Evolutionary conservation across 2,797 vertebrate genomes (phyloP).

Genomic region (Tenualosa thibaudeaui): DNA sequence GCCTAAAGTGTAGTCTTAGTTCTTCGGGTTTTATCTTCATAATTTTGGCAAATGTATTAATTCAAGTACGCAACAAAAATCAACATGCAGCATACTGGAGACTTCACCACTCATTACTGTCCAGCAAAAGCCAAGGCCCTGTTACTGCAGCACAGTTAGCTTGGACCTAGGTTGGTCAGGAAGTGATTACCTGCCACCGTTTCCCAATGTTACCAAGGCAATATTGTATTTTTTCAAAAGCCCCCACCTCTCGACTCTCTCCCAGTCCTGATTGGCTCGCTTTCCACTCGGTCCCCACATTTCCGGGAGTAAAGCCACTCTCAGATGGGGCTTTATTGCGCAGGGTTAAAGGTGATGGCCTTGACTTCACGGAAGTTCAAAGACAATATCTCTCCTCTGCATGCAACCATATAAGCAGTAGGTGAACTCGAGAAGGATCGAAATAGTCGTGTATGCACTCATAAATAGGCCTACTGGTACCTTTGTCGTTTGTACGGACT

Average conservation of each 20-base stretch:
- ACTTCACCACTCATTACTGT: not conserved
- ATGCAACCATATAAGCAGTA: conserved; percentile 23
- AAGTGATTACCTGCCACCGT: conserved; percentile 19
- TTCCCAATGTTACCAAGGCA: conserved; percentile 23
- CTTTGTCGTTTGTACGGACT: not conserved
- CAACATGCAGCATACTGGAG: not conserved
- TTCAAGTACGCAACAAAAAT: not conserved
- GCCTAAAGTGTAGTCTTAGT: not conserved
- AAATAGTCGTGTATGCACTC: not conserved
- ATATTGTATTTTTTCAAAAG: conserved; percentile 26
- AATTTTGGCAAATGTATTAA: not conserved
- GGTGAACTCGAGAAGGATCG: not conserved
- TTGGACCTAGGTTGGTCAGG: not conserved
- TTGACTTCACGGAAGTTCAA: conserved; percentile 86
- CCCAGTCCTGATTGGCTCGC: conserved; percentile 11
- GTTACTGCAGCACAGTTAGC: not conserved
- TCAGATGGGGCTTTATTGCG: conserved; percentile 67
- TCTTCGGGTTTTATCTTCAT: not conserved
- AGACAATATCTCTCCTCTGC: conserved; percentile 67
- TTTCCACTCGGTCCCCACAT: conserved; percentile 32
- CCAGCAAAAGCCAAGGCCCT: not conserved
- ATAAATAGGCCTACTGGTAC: not conserved
- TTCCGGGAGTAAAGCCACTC: conserved; percentile 52
- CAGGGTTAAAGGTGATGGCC: conserved; percentile 76
- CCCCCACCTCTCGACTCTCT: conserved; percentile 7